Evolutionary conservation across 1,140 invertebrate genomes (phyloP).

Genomic region (Agrypnia vestita): DNA sequence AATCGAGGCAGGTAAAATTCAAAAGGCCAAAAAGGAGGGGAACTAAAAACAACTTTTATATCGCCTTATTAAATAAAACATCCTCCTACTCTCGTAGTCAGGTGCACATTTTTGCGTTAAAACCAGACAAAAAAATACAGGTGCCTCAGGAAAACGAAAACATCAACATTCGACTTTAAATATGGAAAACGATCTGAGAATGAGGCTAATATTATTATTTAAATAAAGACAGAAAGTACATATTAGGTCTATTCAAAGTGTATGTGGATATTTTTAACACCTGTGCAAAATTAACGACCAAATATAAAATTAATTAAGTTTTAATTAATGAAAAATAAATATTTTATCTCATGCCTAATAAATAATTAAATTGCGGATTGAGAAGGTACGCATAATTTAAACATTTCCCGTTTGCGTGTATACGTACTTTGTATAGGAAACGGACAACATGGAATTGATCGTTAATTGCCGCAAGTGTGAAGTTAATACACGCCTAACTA

Average conservation of each 20-base stretch:
- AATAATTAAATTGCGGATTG: not conserved
- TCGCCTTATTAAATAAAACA: constrained; percentile 60
- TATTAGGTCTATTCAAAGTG: no score
- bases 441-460: not conserved
- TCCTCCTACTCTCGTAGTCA: constrained; percentile 50
- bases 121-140: constrained; percentile 38
- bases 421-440: not conserved
- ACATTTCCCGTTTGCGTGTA: not conserved
- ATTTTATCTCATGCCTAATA: no score
- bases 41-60: constrained; percentile 56
- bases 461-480: not conserved
- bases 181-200: no score
- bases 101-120: constrained; percentile 57
- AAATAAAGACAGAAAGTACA: no score
- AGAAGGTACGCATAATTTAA: not conserved
- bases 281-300: no score
- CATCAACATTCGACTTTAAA: no score
- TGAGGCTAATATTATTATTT: no score
- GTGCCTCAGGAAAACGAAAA: constrained; percentile 23
- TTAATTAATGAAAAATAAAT: no score
- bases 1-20: constrained; percentile 37
- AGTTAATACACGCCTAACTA: not conserved
- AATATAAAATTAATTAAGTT: no score
- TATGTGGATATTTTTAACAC: no score
- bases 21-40: not conserved